These are phyloP conservation scores for Notarius lentiginosus DNA, from an alignment of 2,113 vertebrate species.

Conservation along the genomic window DNA sequence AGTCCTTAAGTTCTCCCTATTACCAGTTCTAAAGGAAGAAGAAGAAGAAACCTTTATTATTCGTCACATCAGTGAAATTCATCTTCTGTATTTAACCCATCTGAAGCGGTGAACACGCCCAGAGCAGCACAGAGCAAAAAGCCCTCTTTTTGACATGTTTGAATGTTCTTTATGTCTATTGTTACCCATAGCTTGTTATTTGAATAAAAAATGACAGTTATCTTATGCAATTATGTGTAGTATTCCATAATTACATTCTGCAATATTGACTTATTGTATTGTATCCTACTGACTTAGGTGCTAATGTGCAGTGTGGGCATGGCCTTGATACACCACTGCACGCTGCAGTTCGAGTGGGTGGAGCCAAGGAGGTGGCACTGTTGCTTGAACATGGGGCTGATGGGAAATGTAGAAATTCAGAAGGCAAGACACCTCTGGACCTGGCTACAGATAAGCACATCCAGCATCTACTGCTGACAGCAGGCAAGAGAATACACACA, in stretches of 20 bases:
- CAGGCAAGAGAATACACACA: conserved; percentile 55
- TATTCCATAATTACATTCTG: neutral
- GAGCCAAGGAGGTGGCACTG: conserved; percentile 69
- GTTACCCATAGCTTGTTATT: too few relatives aligned
- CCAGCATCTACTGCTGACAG: conserved; percentile 67
- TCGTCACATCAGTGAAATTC: too few relatives aligned
- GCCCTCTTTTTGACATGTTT: too few relatives aligned
- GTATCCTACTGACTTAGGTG: conserved; percentile 69
- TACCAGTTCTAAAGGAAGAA: too few relatives aligned
- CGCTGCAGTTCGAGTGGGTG: conserved; percentile 73
- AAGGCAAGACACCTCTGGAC: conserved; percentile 81
- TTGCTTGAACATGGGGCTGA: conserved; percentile 87
- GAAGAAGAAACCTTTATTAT: too few relatives aligned
- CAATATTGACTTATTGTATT: neutral
- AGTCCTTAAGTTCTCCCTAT: too few relatives aligned
- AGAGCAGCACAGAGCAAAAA: too few relatives aligned
- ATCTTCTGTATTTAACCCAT: too few relatives aligned
- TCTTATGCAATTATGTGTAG: neutral
- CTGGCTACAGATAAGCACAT: conserved; percentile 74
- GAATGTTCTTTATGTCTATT: too few relatives aligned
- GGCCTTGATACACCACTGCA: conserved; percentile 82
- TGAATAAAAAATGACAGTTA: too few relatives aligned
- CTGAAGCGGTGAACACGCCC: too few relatives aligned
- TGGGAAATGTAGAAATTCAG: conserved; percentile 73
- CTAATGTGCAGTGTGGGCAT: conserved; percentile 75